Evolutionary conservation across 2,113 vertebrate genomes (phyloP).

Genomic region (Cnemophilus loriae): DNA sequence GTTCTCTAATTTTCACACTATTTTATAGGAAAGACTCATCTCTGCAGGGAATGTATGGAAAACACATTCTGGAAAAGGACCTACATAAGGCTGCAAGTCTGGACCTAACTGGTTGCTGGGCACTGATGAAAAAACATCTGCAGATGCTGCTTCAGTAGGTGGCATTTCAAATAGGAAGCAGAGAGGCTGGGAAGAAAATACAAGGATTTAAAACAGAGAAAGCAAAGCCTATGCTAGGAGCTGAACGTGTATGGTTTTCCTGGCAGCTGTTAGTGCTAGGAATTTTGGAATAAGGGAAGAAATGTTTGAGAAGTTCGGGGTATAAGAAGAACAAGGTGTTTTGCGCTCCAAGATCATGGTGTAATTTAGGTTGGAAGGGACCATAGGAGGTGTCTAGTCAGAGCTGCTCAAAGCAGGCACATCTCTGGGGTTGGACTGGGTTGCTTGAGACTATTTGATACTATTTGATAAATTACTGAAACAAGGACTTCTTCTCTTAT

Average conservation of each 20-base stretch:
- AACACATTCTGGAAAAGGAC: not conserved
- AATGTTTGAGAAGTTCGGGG: not conserved
- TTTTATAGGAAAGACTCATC: not conserved
- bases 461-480: not conserved
- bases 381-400: not conserved
- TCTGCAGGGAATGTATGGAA: not conserved
- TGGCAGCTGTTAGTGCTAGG: not conserved
- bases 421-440: not conserved
- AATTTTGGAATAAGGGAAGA: not conserved
- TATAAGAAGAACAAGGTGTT: not conserved
- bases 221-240: not conserved
- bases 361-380: not conserved
- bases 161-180: not conserved
- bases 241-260: not conserved
- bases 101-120: not conserved
- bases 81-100: not conserved
- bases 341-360: not conserved
- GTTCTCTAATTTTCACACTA: not conserved
- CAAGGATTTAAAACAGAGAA: not conserved
- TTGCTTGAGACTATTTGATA: not conserved
- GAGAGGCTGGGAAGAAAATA: not conserved
- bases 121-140: not conserved
- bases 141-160: not conserved
- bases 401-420: not conserved
- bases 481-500: not conserved